These are phyloP conservation scores for Xestia c-nigrum DNA, from an alignment of 2,888 invertebrate genomes.

Conservation along the genomic window DNA sequence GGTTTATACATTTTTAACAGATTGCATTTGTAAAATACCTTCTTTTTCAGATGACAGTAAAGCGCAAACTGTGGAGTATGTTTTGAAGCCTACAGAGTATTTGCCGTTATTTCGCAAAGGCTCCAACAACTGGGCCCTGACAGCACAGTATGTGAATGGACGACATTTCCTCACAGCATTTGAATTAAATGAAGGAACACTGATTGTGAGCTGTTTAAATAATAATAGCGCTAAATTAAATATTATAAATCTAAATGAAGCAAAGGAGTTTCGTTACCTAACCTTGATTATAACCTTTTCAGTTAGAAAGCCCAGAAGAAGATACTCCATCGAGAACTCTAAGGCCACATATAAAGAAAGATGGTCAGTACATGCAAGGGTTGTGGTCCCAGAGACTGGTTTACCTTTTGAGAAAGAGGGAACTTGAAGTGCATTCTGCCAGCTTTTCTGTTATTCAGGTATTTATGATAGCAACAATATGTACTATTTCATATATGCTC, in stretches of 20 bases:
- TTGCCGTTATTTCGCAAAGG: constrained; percentile 84
- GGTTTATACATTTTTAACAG: background rate
- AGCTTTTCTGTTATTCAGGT: constrained; percentile 86
- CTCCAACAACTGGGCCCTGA: constrained; percentile 86
- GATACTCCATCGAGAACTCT: constrained; percentile 83
- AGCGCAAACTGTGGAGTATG: constrained; percentile 85
- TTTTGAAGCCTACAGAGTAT: constrained; percentile 85
- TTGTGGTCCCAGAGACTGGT: constrained; percentile 86
- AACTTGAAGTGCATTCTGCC: constrained; percentile 86
- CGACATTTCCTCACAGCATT: constrained; percentile 88
- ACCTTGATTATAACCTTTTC: constrained; percentile 49
- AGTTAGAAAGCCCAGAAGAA: constrained; percentile 88
- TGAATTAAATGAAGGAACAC: constrained; percentile 86
- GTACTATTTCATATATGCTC: background rate
- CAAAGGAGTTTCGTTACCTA: too few relatives aligned
- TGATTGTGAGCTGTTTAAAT: constrained; percentile 78
- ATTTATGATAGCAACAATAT: constrained; percentile 22
- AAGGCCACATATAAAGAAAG: constrained; percentile 83
- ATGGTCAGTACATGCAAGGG: constrained; percentile 83
- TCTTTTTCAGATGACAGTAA: constrained; percentile 81
- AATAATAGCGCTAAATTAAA: background rate
- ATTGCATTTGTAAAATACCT: background rate
- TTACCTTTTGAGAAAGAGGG: constrained; percentile 84
- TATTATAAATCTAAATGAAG: background rate
- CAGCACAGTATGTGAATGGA: constrained; percentile 88